A percentile compares a stretch with the other conserved stretches of the same genome.
These are phyloP conservation scores for Ceratina calcarata DNA, from an alignment of 1,140 invertebrate species.

Conservation along the genomic window DNA sequence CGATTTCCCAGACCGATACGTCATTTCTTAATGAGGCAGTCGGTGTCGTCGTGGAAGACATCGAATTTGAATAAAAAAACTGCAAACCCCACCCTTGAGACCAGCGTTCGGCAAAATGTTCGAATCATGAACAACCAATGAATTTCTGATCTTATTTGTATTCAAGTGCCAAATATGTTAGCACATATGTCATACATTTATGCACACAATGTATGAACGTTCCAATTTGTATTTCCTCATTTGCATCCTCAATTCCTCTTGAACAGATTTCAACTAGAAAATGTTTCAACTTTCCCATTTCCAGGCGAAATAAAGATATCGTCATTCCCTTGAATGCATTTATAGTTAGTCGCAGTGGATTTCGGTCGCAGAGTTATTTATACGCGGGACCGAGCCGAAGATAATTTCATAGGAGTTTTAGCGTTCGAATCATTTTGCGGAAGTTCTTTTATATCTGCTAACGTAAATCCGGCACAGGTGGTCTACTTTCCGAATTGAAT, in stretches of 20 bases:
- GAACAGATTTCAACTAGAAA: no score
- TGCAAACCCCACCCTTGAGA: slow-evolving; percentile 12
- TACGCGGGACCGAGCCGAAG: neutral
- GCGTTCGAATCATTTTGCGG: slow-evolving; percentile 25
- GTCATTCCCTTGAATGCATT: slow-evolving; percentile 24
- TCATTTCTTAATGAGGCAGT: slow-evolving; percentile 53
- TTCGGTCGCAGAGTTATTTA: slow-evolving; percentile 28
- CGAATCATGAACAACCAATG: neutral
- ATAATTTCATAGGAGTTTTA: slow-evolving; percentile 7
- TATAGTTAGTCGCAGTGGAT: slow-evolving; percentile 28
- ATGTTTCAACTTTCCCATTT: no score
- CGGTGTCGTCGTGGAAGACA: slow-evolving; percentile 11
- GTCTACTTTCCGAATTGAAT: slow-evolving; percentile 11
- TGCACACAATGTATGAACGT: no score
- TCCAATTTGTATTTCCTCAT: no score
- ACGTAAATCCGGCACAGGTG: neutral
- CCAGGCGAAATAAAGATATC: neutral
- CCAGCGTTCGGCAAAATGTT: neutral
- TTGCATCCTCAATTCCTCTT: no score
- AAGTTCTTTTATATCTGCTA: neutral
- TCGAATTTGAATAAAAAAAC: slow-evolving; percentile 25
- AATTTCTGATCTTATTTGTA: neutral
- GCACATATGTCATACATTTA: no score
- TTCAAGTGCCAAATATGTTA: neutral
- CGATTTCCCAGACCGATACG: slow-evolving; percentile 61